Evolutionary conservation across 2,113 vertebrate species (phyloP), one percentile per base, ranked within the genome.

Genomic region (Axis porcinus): DNA sequence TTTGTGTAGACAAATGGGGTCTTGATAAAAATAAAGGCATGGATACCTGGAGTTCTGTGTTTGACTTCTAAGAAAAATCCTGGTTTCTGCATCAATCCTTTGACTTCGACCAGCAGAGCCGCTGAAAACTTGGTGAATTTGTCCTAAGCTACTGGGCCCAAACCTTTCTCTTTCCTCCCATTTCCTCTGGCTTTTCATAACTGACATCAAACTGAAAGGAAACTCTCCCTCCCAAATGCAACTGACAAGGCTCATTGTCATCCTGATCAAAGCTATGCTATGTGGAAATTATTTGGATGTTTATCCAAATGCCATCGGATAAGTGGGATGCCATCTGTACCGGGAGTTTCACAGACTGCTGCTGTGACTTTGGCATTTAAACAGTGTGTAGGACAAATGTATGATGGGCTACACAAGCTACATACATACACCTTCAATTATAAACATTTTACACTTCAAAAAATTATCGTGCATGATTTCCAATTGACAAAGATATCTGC

Each of bases 241-340:
- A 84, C 19, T 47, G 17, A 64, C 14, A 55, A 91, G 83, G 55
- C 19, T 97, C 70, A 52, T 43, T 89, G 45, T 86, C 60, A 62
- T 36, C 50, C 33, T 84, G 40, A 90, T 90, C 58, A 96, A 97
- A 93, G 36, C 58, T 55, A 88, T 25, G 52, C 58, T 81, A 91
- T 47, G 60, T 62, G 45, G 82, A 89, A 93, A 94, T 94, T 93
- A 92, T 82, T 43, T 90, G 67, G 21, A 19, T 95, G 89, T 89
- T 94, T 97, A 93, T 64, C 25, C 88, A 97, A 92, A 55, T 74
- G 23, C 28, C 60, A n/a, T 25, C 17, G 25, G 81, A n/a, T 95
- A 88, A 85, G 9, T 45, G 67, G 54, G 28, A n/a, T 89, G 27
- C 93, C 82, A 79, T 96, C 67, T 79, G 88, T 23, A 67, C 11